Conservation (phyloP, 35 echinoderm and acorn worm species). For the Apostichopus parvimensis region DNA sequence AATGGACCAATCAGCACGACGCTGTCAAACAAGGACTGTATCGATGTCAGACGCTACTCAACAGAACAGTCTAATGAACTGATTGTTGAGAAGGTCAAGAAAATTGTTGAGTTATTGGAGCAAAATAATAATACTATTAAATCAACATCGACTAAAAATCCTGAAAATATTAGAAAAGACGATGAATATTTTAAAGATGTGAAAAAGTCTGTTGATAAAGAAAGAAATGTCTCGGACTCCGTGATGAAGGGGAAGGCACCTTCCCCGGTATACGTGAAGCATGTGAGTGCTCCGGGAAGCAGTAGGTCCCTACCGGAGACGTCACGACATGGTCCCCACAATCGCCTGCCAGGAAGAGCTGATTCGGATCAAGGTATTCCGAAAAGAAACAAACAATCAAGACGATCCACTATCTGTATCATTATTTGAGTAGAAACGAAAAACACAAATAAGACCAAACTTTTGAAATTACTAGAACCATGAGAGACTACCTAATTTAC, state of each 20-base stretch:
- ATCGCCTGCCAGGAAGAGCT: not conserved
- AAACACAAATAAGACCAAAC: not conserved
- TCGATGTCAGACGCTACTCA: slow-evolving; percentile 68
- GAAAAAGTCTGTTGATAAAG: not conserved
- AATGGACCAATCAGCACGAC: slow-evolving; percentile 78
- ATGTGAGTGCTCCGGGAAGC: slow-evolving; percentile 13
- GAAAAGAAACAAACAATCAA: not conserved
- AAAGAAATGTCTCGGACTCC: not conserved
- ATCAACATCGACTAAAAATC: not conserved
- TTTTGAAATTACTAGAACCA: no score
- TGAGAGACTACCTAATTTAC: no score
- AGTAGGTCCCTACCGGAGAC: slow-evolving; percentile 4
- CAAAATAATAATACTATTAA: slow-evolving; percentile 1
- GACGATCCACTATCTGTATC: not conserved
- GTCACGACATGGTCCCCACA: not conserved
- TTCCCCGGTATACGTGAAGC: slow-evolving; percentile 15
- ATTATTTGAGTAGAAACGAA: not conserved
- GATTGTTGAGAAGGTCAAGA: slow-evolving; percentile 72
- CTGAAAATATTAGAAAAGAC: not conserved
- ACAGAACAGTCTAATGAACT: not conserved
- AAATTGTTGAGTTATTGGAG: slow-evolving; percentile 17
- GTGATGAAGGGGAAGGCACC: not conserved
- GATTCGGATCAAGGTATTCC: slow-evolving; percentile 22
- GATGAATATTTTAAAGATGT: not conserved
- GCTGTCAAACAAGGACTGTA: slow-evolving; percentile 79